phyloP scores from a whole-genome alignment of 2,113 vertebrate species.

The Paracanthobrama guichenoti region DNA sequence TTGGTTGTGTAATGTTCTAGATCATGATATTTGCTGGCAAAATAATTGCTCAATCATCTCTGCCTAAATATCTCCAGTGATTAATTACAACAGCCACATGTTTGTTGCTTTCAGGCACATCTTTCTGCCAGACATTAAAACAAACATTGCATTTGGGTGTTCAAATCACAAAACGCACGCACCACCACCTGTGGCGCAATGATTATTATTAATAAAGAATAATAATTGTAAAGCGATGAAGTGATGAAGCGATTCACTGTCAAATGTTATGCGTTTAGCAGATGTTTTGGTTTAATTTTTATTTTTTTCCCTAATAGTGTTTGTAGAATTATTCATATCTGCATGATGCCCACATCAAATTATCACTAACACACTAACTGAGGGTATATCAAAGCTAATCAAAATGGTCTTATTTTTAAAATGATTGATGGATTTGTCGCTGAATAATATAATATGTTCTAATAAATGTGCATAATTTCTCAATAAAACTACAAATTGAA shows the following conservation, averaged over 20 bases:
- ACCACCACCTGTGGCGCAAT: not conserved
- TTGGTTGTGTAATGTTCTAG: not conserved
- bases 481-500: conserved; percentile 73
- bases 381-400: conserved; percentile 48
- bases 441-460: conserved; percentile 57
- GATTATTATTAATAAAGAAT: not conserved
- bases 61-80: conserved; percentile 70
- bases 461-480: conserved; percentile 69
- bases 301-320: conserved; percentile 3
- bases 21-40: conserved; percentile 53
- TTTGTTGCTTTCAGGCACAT: not conserved
- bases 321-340: conserved; percentile 15
- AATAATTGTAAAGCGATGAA: not conserved
- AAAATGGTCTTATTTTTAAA: conserved; percentile 50
- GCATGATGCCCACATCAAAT: not conserved
- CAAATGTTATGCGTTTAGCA: not conserved
- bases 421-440: conserved; percentile 69
- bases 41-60: conserved; percentile 66
- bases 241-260: not conserved
- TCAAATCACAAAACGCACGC: not conserved
- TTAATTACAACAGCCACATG: conserved; percentile 48
- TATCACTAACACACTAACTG: conserved; percentile 44
- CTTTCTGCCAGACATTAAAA: not conserved
- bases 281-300: not conserved
- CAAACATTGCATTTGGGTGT: not conserved